Evolutionary conservation across 1,140 invertebrate species (phyloP).

Genomic region (Archivesica marissinica): DNA sequence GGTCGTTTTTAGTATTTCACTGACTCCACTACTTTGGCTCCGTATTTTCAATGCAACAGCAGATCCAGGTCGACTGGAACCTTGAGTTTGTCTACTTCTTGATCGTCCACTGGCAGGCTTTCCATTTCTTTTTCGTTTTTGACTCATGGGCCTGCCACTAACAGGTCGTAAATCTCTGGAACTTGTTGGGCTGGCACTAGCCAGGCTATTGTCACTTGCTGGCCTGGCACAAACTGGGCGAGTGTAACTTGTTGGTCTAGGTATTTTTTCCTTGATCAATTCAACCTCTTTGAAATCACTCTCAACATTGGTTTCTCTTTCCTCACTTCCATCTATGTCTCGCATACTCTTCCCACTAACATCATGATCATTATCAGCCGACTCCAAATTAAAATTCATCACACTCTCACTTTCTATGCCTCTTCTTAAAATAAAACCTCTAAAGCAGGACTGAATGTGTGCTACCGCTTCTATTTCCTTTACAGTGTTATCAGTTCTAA

Average conservation of each 20-base stretch:
- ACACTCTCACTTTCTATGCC: background rate
- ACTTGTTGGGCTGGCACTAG: background rate
- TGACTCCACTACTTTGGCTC: background rate
- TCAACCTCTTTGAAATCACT: background rate
- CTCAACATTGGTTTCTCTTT: background rate
- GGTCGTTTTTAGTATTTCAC: too few relatives aligned
- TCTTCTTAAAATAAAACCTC: slow-evolving; percentile 19
- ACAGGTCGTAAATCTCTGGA: too few relatives aligned
- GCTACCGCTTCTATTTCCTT: background rate
- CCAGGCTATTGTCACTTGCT: too few relatives aligned
- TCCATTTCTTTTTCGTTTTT: background rate
- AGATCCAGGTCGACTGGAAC: background rate
- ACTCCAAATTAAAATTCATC: background rate
- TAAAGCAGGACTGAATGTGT: slow-evolving; percentile 29
- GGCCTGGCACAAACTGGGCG: background rate
- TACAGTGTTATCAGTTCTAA: background rate
- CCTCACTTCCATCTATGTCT: background rate
- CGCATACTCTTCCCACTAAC: background rate
- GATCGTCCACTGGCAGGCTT: background rate
- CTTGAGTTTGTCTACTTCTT: background rate
- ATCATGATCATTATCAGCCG: background rate
- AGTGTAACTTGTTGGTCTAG: background rate
- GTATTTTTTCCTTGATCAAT: background rate
- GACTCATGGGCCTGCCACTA: too few relatives aligned
- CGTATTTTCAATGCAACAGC: background rate